Evolutionary conservation across 2,888 invertebrate species (phyloP), one percentile per base, ranked within the genome.

Genomic region (Epiperipatus broadwayi): DNA sequence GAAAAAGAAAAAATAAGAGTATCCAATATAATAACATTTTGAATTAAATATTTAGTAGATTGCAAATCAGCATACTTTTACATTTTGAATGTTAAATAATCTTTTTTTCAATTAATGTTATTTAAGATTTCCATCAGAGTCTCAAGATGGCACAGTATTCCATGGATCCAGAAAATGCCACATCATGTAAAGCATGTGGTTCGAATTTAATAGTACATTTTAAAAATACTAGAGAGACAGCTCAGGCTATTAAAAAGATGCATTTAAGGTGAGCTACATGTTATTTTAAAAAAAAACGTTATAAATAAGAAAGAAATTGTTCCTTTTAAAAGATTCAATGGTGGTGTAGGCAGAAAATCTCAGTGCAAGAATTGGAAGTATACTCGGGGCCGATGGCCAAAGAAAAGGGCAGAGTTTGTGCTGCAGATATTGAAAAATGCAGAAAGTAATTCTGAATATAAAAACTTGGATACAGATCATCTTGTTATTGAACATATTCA

Each of bases 181-280:
- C 83, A 44, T 95, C 93, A 68, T 91, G 91, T 71, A 97, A 95
- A 70, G 89, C 97, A 51, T 78, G 87, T 59, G 97, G 95, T 50
- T 89, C 91, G 40, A 93, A 97, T 65, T 75, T 97, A 51, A 75
- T 97, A 59, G 95, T 95, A 54, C 97, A 97, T 61, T 97, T 97
- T 65, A 61, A 85, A 83, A 97, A 97, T 69, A 97, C 95, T 32
- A 78, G 89, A 57, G 97, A 97, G 67, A 83, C 95, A 25, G 95
- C 95, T 40, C 80, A 84, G 67, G 91, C 91, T 35, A 83, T 97
- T 52, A 84, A 85, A 58, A 77, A 76, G 50, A 76, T 97, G 80
- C 76, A 89, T 30, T 68, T 97, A 47, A 77, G 87, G 52, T 75
- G 97, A 50, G 95, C 97, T 48, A 78, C 83, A 49, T 75, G 79